Evolutionary conservation across 2,113 vertebrate species (phyloP).

Genomic region (Sakesphorus luctuosus): DNA sequence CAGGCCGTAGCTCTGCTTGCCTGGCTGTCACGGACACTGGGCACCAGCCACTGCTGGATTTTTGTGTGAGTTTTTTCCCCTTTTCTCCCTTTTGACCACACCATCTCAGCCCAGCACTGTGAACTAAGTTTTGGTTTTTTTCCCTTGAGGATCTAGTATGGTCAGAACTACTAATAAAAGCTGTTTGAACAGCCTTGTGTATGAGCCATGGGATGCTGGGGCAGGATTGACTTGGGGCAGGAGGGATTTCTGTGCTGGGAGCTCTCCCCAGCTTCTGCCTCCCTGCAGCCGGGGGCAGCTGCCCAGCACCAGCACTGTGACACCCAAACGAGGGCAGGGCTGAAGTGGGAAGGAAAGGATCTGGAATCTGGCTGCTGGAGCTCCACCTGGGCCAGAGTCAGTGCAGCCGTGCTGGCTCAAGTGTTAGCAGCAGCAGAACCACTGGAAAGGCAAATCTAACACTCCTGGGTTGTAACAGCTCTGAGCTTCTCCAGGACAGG

Average conservation of each 20-base stretch:
- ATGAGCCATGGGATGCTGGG: accelerated
- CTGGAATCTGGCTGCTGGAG: neutral
- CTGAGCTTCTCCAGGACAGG: neutral
- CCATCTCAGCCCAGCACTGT: neutral
- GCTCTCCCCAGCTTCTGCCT: neutral
- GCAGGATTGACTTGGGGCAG: accelerated
- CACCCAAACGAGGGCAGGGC: neutral
- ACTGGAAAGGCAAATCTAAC: neutral
- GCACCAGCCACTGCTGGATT: neutral
- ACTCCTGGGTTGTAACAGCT: neutral
- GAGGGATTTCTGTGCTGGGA: neutral
- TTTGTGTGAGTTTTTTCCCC: accelerated
- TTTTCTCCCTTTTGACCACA: neutral
- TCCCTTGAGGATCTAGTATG: neutral
- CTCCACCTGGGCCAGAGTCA: neutral
- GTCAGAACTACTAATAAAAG: constrained; percentile 44
- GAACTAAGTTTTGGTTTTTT: neutral
- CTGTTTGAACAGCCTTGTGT: neutral
- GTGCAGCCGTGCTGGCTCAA: neutral
- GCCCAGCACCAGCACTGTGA: neutral
- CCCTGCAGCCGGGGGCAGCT: neutral
- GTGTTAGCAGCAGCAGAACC: neutral
- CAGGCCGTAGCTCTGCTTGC: neutral
- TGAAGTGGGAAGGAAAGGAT: neutral
- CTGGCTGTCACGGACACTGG: accelerated